phyloP scores from a whole-genome alignment of 2,888 invertebrate species.

The Pilophorus perplexus region DNA sequence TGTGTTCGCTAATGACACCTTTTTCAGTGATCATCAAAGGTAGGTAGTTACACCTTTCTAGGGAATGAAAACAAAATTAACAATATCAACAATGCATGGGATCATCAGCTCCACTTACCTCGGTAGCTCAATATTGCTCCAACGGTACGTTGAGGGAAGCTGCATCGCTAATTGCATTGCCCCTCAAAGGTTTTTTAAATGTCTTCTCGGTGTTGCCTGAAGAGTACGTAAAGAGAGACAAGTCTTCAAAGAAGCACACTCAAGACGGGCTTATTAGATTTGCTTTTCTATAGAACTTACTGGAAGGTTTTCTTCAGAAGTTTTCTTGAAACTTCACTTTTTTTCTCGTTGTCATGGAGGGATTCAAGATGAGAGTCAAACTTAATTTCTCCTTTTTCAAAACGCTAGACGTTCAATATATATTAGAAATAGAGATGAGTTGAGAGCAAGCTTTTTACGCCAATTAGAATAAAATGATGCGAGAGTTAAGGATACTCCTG shows the following conservation, averaged over 20 bases:
- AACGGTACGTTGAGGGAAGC: too few species aligned
- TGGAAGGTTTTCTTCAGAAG: background rate
- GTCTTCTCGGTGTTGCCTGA: background rate
- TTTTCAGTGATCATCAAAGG: too few species aligned
- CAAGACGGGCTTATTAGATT: slow-evolving; percentile 24
- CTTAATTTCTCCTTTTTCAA: background rate
- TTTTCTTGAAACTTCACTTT: background rate
- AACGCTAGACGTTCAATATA: slow-evolving; percentile 5
- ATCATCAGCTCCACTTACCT: too few species aligned
- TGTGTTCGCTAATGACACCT: too few species aligned
- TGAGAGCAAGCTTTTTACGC: background rate
- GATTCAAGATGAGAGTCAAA: background rate
- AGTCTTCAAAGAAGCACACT: slow-evolving; percentile 4
- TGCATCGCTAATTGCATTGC: slow-evolving; percentile 18
- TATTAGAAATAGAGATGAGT: background rate
- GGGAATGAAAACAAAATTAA: too few species aligned
- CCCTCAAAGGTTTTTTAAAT: background rate
- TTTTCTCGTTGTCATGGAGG: background rate
- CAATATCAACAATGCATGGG: too few species aligned
- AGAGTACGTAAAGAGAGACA: background rate
- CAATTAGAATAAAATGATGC: background rate
- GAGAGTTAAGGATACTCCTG: background rate
- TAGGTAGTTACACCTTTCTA: too few species aligned
- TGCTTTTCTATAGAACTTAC: background rate
- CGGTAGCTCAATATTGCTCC: too few species aligned